These are phyloP conservation scores for Acipenser oxyrinchus DNA, from an alignment of 2,797 vertebrate species.

Conservation along the genomic window DNA sequence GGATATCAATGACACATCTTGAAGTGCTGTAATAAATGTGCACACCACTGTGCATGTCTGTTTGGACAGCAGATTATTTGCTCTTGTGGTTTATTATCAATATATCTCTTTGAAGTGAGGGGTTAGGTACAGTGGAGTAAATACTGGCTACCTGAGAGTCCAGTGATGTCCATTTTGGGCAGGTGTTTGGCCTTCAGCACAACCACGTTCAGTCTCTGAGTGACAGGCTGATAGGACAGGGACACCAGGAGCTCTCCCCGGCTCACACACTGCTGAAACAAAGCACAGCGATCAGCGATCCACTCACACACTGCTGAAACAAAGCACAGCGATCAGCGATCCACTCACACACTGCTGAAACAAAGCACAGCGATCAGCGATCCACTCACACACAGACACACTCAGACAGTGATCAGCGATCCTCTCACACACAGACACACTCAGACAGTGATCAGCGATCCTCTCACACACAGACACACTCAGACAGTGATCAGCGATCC, in stretches of 20 bases:
- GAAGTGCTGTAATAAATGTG: no score
- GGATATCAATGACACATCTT: conserved; percentile 42
- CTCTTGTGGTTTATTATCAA: not conserved
- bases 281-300: not conserved
- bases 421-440: conserved; percentile 34
- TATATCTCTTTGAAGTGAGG: not conserved
- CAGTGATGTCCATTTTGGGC: conserved; percentile 93
- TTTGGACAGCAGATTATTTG: no score
- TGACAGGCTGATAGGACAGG: conserved; percentile 87
- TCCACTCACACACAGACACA: not conserved
- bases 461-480: conserved; percentile 39
- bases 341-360: not conserved
- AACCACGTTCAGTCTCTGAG: conserved; percentile 89
- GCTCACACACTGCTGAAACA: conserved; percentile 69
- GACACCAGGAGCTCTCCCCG: conserved; percentile 88
- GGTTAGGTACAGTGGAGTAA: conserved; percentile 33
- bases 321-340: conserved; percentile 3
- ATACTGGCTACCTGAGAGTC: conserved; percentile 92
- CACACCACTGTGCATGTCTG: no score
- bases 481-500: not conserved
- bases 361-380: not conserved
- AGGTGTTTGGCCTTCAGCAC: conserved; percentile 89
- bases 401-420: not conserved
- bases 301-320: conserved; percentile 38
- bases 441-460: conserved; percentile 13